Evolutionary conservation across 2,888 invertebrate species (phyloP), one percentile per base, ranked within the genome.

Genomic region (Cecidostiba fungosa): DNA sequence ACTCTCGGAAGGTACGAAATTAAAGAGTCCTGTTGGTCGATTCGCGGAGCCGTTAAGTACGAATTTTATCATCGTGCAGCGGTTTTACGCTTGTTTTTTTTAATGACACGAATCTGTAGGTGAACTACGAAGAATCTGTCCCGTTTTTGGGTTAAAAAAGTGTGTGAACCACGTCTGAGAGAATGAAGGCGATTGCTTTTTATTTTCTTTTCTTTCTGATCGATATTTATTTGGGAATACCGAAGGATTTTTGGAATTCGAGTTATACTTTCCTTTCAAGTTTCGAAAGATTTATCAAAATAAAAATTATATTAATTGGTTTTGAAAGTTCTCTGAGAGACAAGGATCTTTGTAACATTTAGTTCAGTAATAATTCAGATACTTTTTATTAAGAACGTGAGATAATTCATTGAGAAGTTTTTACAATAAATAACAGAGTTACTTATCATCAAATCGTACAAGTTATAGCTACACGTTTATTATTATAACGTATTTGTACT

Each of bases 1-100:
- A 92, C 93, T 16, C 90, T 92, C 81, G 92, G 92, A 89, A 93
- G 93, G 93, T 93, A 92, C 80, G 74, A 54, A 66, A 69, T 4
- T n/a, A 29, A 66, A 3, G 29, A 26, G 26, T 26, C 10, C 66
- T 26, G 59, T 19, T 59, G 54, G n/a, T 10, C 54, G 5, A 59
- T 59, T 59, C n/a, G 19, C 23, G 6, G 1, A 36, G 39, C 6
- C 16, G n/a, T 47, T 43, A 12, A 12, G 8, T 26, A 8, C 36
- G 50, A 62, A 29, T 70, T 50, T 72, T 77, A 77, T 59, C 59
- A 14, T 12, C 29, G 10, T 26, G 26, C 10, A 66, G 14, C 26
- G 66, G 66, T 14, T 66, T 26, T 14, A 14, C 3, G 26, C 66
- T 66, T 26, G 29, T 66, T 26, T 66, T 26, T 26, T 66, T 29